Evolutionary conservation across 1,140 invertebrate genomes (phyloP), one percentile per base, ranked within the genome.

Genomic region (Delia radicum): DNA sequence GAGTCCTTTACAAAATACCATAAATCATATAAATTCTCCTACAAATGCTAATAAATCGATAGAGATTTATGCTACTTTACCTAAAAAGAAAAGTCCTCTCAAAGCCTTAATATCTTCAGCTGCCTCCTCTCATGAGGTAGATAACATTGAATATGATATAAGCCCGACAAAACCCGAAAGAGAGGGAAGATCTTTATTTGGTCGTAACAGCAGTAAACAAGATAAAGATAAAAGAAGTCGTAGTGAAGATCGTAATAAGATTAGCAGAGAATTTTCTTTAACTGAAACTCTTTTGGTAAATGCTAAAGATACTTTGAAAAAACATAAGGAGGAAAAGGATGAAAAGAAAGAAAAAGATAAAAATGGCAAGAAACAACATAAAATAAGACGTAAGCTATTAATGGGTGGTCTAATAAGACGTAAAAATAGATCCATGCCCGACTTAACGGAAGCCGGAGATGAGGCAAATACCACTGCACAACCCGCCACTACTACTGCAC

Each of bases 371-470:
- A 97, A 96, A 79, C 95, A 96, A 82, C 95, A 96, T 82, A 96
- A 95, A 87, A 95, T 97, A 55, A 87, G 95, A 28, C 89, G 95
- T 82, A 96, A 96, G 86, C 81, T 96, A 0, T 81, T 97, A 1
- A 96, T 96, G 94, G 95, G 95, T 27, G 95, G 94, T 1, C 87
- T 96, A 72, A 96, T 96, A 33, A 90, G 92, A 78, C 88, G 95
- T 31, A 97, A 96, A 86, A 97, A 97, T 84, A 88, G 94, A 77
- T 96, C 94, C 75, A 94, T 97, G 93, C 95, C 95, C 0, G 95
- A 97, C 89, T 87, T 97, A 18, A 91, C 95, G 2, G 94, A 95
- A 83, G 91, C 93, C 76, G 87, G 86, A 18, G 89, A 89, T 79
- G 88, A 87, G 3, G 89, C 87, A 37, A 86, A 28, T 0, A 63